A percentile compares a stretch with the other conserved stretches of the same genome.
phyloP scores from a whole-genome alignment of 2,888 invertebrate species.

The Dryadula phaetusa region DNA sequence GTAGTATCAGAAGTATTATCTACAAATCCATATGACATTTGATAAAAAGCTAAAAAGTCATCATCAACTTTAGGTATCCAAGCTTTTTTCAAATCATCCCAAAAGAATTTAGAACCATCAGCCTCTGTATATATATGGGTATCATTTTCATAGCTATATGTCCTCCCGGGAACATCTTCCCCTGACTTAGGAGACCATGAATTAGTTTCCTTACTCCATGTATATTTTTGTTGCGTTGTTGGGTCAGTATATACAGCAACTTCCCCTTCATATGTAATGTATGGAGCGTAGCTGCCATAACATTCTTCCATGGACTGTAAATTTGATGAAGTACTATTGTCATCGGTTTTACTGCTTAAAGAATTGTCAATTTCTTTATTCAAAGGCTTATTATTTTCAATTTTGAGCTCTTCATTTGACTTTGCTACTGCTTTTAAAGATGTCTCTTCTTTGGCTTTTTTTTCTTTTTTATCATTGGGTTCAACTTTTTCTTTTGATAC shows the following conservation, averaged over 20 bases:
- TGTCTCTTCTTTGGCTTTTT: conserved; percentile 9
- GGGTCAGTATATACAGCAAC: conserved; percentile 91
- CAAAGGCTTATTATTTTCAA: neutral
- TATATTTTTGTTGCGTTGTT: conserved; percentile 86
- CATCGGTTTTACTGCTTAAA: neutral
- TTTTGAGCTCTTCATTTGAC: neutral
- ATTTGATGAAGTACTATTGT: conserved; percentile 12
- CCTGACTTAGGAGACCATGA: conserved; percentile 71
- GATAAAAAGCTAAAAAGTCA: conserved; percentile 97
- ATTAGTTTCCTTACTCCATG: conserved; percentile 83
- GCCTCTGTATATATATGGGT: conserved; percentile 91
- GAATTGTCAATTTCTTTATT: neutral
- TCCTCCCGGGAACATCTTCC: conserved; percentile 62
- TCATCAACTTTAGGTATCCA: conserved; percentile 99
- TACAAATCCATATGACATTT: conserved; percentile 96
- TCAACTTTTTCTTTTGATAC: conserved; percentile 3
- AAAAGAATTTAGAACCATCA: conserved; percentile 96
- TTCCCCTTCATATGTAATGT: conserved; percentile 88
- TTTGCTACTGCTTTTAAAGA: neutral
- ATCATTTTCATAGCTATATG: conserved; percentile 90
- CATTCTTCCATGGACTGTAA: conserved; percentile 30
- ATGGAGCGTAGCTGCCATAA: conserved; percentile 80
- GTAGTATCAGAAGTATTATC: conserved; percentile 84
- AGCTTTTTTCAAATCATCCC: conserved; percentile 95
- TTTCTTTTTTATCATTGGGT: conserved; percentile 17